Evolutionary conservation across 2,888 invertebrate genomes (phyloP), one percentile per base, ranked within the genome.

Genomic region (Mactromeris polynyma): DNA sequence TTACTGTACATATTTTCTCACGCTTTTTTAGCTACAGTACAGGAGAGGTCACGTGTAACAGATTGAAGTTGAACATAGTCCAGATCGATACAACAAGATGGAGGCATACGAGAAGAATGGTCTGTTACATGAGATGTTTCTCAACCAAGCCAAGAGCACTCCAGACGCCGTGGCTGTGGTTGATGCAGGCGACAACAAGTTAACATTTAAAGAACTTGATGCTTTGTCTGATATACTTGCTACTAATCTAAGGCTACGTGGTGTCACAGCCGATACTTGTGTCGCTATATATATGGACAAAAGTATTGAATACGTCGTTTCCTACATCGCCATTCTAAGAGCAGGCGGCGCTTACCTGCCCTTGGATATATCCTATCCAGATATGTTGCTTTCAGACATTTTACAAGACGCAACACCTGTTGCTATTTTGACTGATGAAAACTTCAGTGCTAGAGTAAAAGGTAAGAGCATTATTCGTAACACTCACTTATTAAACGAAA

Each of bases 331-430:
- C 21, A 96, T 96, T 31, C 94, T 97, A 17, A 96, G 96, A 94
- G 96, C 97, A 73, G 97, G 97, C 31, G 96, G 96, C 14, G 97
- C 96, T 9, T 97, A 97, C 89, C 90, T 97, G 51, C 97, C 97
- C 0, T 90, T 97, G 38, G 97, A 97, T 93, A 95, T 96, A 26
- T 95, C 96, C 7, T 97, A 97, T 86, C 97, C 97, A 6, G 87
- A 93, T 11, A 87, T 94, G 2, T 93, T 97, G n/a, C 92, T 97
- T 21, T 91, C 95, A 46, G 95, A 96, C n/a, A 96, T 97, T 21
- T 87, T 97, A 9, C 92, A 94, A n/a, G 97, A 97, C 90, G 96
- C 96, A 0, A 81, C 94, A 19, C 97, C 97, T 2, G 93, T 93
- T 4, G 96, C 94, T 42, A 92, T 97, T 7, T 89, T 96, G 31